Conservation (phyloP, 1,140 invertebrate species). For the Drosophila nasuta region DNA sequence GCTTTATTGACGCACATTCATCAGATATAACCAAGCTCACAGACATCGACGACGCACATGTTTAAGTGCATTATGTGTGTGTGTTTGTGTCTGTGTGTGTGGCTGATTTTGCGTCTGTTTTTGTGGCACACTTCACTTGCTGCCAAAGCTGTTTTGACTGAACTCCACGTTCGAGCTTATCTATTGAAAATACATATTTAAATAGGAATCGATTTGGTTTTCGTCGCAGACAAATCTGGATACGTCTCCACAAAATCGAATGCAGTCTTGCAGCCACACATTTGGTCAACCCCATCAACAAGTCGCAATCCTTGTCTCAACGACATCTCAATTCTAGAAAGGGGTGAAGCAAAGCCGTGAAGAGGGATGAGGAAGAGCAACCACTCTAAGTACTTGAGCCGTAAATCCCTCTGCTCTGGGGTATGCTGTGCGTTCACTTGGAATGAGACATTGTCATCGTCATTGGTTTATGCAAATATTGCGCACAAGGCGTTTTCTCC, state of each 20-base stretch:
- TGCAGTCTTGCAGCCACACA: constrained; percentile 15
- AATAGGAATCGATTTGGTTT: constrained; percentile 68
- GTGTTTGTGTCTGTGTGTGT: neutral
- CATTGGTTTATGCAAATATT: constrained; percentile 69
- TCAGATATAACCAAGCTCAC: constrained; percentile 38
- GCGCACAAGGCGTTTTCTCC: constrained; percentile 42
- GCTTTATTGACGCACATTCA: constrained; percentile 62
- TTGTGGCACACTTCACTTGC: constrained; percentile 22
- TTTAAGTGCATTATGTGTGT: constrained; percentile 67
- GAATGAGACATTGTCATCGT: constrained; percentile 45
- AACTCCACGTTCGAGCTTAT: constrained; percentile 39
- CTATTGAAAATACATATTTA: constrained; percentile 72
- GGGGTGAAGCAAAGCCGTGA: neutral
- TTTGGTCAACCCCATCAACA: constrained; percentile 76
- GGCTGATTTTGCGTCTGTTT: constrained; percentile 21
- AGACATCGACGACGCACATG: constrained; percentile 13
- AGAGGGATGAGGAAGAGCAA: neutral
- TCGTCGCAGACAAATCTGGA: constrained; percentile 1
- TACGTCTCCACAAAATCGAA: neutral
- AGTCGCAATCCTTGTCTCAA: constrained; percentile 42
- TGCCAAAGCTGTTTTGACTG: constrained; percentile 9
- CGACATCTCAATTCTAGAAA: neutral
- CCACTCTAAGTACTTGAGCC: constrained; percentile 61
- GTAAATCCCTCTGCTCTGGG: constrained; percentile 61
- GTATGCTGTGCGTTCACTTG: constrained; percentile 44